Base-by-base conservation (phyloP, 1,140 invertebrate species). In the Eueides isabella region DNA sequence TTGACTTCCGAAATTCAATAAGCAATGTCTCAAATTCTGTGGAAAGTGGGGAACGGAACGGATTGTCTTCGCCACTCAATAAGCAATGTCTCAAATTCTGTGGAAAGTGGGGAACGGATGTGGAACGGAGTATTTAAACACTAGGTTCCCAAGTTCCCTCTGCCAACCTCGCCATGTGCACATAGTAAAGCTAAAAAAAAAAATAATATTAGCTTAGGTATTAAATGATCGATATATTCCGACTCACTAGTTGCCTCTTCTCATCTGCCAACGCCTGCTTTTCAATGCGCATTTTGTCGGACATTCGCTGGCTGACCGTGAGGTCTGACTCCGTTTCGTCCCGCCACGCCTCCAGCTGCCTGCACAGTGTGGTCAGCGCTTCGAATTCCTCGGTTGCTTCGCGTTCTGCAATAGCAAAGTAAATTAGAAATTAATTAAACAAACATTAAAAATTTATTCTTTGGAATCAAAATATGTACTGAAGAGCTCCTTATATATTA, bases 201-300 rank as follows among this genome's bases (percentile, higher is more conserved):
- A 31, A 5, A 31, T 31, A 5, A 7, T 44, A 44, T 44, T 44
- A n/a, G 5, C 5, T 2, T 23, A 19, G 44, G 23, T 55, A 23
- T 12, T 23, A 5, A 4, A 0, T 23, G 9, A 12, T 55, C 23
- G 6, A 2, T 23, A 55, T 19, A 26, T 11, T 11, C 19, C 48
- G 5, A 61, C 74, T 76, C 77, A 94, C 93, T 85, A 94, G 84
- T 75, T 93, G 83, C 28, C 93, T 82, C 78, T 95, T 95, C 75
- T 95, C 93, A 41, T 92, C 90, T 11, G 91, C 89, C n/a, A 94
- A 77, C 26, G 85, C 81, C 29, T 80, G 78, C 74, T 94, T 94
- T 72, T 95, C 94, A 35, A 86, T 85, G 26, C 86, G 84, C 78
- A 94, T 94, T 83, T 95, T 95, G 77, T 95, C 94, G 0, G 94